Base-by-base conservation (phyloP, 2,888 invertebrate genomes). In the Parapristionchus giblindavisi region DNA sequence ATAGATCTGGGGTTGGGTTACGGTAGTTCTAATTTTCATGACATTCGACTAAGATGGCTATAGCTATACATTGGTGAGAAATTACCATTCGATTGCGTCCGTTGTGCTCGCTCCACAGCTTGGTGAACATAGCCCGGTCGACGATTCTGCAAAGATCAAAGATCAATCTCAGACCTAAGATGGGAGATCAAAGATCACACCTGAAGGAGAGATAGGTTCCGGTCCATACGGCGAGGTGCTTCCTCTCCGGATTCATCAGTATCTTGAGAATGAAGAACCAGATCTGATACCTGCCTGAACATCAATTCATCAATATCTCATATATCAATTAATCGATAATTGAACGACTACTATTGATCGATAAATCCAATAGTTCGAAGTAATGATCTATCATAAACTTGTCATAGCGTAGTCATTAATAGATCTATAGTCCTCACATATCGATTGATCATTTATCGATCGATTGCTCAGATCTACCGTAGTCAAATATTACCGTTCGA, bases 41-140 rank as follows among this genome's bases (percentile, higher is more conserved):
- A 48, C 14, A 21, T 48, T 14, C 11, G 48, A 48, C 21, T 21
- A 48, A 14, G 11, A 48, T 48, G 48, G 48, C 21, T 14, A 48
- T 48, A 14, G 48, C 48, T 14, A 48, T 48, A 48, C 48, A 48
- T 11, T 14, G 48, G 21, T 11, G 21, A 48, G 21, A 17, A 43
- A 51, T 34, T 17, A 68, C 68, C 8, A 52, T 52, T 68, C 68
- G 21, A 51, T 27, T 52, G n/a, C 52, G 32, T n/a, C 52, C 17
- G 34, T 68, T 68, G 68, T 68, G 32, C 1, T 68, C 36, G 36
- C 68, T 38, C 68, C 68, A 68, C 68, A 68, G 51, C 52, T 68
- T n/a, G 36, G 51, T 52, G 51, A 68, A 52, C 3, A 51, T 8
- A n/a, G 24, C 51, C 11, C 27, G 34, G n/a, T 68, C 52, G 51